Percentiles rank a stretch among this genome's conserved stretches.
Conservation (phyloP, 2,888 invertebrate species). For the Tiliacea aurago region DNA sequence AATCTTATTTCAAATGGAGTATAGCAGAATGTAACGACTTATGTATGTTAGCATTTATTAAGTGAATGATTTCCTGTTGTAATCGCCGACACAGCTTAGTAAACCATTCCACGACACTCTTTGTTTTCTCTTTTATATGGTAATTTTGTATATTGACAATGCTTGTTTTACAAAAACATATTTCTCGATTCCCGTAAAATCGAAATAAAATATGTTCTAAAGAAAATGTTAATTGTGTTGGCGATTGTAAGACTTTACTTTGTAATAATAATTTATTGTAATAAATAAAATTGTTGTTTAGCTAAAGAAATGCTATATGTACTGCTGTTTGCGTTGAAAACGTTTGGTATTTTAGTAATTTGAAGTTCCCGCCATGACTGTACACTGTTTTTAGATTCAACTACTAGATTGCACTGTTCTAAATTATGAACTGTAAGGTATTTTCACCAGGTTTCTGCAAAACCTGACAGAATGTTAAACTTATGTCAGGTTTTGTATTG, state of each 20-base stretch:
- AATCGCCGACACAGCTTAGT: slow-evolving; percentile 23
- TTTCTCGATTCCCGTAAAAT: not conserved
- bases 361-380: not conserved
- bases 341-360: slow-evolving; percentile 3
- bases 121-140: not conserved
- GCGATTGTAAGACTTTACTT: slow-evolving; percentile 27
- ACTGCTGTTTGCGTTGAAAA: slow-evolving; percentile 41
- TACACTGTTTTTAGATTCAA: not conserved
- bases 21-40: slow-evolving; percentile 19
- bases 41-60: slow-evolving; percentile 28
- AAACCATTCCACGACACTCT: not conserved
- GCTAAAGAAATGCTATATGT: slow-evolving; percentile 26
- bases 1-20: too few relatives aligned
- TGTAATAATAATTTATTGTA: slow-evolving; percentile 45
- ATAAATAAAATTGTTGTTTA: slow-evolving; percentile 44
- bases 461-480: not conserved
- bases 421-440: not conserved
- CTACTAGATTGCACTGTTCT: not conserved
- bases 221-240: slow-evolving; percentile 32
- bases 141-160: not conserved
- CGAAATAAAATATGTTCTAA: slow-evolving; percentile 3
- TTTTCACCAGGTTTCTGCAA: not conserved
- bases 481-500: not conserved
- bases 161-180: not conserved
- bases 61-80: slow-evolving; percentile 15